Evolutionary conservation across 2,113 vertebrate genomes (phyloP), one percentile per base, ranked within the genome.

Genomic region (Cynocephalus volans): DNA sequence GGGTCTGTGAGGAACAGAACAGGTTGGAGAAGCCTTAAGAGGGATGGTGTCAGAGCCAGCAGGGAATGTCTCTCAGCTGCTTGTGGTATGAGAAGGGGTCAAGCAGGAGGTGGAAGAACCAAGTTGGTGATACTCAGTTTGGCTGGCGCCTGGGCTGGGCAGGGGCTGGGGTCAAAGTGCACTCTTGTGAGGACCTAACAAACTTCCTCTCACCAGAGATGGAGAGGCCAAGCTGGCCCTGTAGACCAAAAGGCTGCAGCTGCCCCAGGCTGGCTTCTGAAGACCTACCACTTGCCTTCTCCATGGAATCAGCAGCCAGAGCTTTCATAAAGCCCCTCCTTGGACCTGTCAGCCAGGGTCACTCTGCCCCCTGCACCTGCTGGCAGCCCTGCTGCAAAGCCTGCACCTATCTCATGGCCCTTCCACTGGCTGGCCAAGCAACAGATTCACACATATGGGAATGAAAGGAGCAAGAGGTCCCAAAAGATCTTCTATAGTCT

Each of bases 401-500:
- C 69, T 90, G 75, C 15, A 56, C 64, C 64, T 54, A 15, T 6
- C 65, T 31, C 2, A 21, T 5, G 45, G n/a, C 24, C 12, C 36
- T 58, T 2, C 19, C 2, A n/a, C 2, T 52, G 9, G 26, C n/a
- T 58, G 31, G 33, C 89, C 24, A 83, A 26, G n/a, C 23, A 62
- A 41, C 62, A n/a, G 6, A 26, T 91, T 88, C 67, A 52, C 36
- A 73, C 50, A 41, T 33, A 48, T 36, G n/a, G 80, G n/a, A 72
- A 81, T 62, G 54, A 90, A 84, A 17, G n/a, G 54, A 94, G 4
- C 70, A 62, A 76, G 73, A 84, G 21, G 60, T 75, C 45, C 76
- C 52, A 72, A 94, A 41, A 93, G 23, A 85, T 36, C 77, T 73
- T 84, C 80, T 72, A 75, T 6, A 85, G 72, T 17, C 64, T 95